Conservation (phyloP, 2,888 invertebrate species). For the Volucella zonaria region DNA sequence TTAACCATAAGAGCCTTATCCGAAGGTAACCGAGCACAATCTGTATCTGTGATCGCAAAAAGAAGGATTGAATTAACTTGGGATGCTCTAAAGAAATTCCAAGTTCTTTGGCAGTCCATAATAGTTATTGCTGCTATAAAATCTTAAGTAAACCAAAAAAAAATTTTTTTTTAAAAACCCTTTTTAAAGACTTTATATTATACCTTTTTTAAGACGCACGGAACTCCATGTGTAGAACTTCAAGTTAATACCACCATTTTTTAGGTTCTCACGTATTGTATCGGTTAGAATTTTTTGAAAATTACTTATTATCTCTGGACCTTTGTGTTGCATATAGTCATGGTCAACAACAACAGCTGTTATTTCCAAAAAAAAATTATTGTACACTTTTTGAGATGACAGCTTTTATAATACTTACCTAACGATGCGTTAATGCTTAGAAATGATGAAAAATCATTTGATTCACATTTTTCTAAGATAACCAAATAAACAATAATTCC, state of each 20-base stretch:
- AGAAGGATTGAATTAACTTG: constrained; percentile 87
- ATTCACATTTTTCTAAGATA: constrained; percentile 19
- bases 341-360: constrained; percentile 89
- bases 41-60: constrained; percentile 90
- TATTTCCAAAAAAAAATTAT: constrained; percentile 32
- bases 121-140: constrained; percentile 89
- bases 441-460: constrained; percentile 88
- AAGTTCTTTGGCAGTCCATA: constrained; percentile 89
- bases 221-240: constrained; percentile 87
- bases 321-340: constrained; percentile 86
- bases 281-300: constrained; percentile 87
- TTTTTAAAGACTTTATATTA: background rate
- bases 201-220: constrained; percentile 88
- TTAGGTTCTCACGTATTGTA: constrained; percentile 86
- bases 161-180: background rate
- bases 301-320: constrained; percentile 84
- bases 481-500: background rate
- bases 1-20: constrained; percentile 86
- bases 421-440: constrained; percentile 89
- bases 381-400: background rate
- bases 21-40: constrained; percentile 89
- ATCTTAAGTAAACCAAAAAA: constrained; percentile 83
- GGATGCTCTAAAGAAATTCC: constrained; percentile 87
- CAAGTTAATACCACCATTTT: constrained; percentile 87
- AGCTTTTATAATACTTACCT: constrained; percentile 83